Evolutionary conservation across 2,797 vertebrate species (phyloP).

Genomic region (Steatocranus sp.): DNA sequence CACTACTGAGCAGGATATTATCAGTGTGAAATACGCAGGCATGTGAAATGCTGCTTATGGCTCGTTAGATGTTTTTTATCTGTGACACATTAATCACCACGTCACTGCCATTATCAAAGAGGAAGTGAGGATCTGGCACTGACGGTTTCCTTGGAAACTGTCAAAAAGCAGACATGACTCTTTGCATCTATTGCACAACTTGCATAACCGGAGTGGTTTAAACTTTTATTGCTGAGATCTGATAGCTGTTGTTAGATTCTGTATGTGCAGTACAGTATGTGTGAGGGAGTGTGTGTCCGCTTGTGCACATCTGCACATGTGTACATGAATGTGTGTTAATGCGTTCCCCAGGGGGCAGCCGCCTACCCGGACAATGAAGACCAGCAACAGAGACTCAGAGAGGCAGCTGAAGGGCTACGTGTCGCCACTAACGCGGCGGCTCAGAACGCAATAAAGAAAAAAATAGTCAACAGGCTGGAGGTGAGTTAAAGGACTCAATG

Average conservation of each 20-base stretch:
- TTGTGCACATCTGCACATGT: background rate
- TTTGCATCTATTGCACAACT: constrained; percentile 40
- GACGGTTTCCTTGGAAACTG: constrained; percentile 74
- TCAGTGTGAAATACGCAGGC: constrained; percentile 52
- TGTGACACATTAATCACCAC: constrained; percentile 66
- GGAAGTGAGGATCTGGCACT: constrained; percentile 50
- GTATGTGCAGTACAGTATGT: background rate
- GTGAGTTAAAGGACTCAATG: constrained; percentile 61
- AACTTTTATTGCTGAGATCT: background rate
- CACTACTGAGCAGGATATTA: constrained; percentile 43
- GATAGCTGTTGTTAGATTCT: constrained; percentile 1
- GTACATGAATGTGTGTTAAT: constrained; percentile 6
- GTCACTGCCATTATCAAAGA: constrained; percentile 62
- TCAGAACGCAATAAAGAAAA: constrained; percentile 99
- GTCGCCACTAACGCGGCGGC: constrained; percentile 97
- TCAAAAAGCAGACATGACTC: constrained; percentile 43
- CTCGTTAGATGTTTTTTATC: constrained; percentile 66
- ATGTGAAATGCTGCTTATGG: constrained; percentile 40
- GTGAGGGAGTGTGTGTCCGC: background rate
- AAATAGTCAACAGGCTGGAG: constrained; percentile 95
- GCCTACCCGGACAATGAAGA: constrained; percentile 98
- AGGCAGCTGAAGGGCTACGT: constrained; percentile 93
- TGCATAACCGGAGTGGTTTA: background rate
- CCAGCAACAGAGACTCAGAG: constrained; percentile 93
- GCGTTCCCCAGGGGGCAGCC: constrained; percentile 85